Evolutionary conservation across 2,888 invertebrate species (phyloP), one percentile per base, ranked within the genome.

Genomic region (Caenorhabditis sulstoni): DNA sequence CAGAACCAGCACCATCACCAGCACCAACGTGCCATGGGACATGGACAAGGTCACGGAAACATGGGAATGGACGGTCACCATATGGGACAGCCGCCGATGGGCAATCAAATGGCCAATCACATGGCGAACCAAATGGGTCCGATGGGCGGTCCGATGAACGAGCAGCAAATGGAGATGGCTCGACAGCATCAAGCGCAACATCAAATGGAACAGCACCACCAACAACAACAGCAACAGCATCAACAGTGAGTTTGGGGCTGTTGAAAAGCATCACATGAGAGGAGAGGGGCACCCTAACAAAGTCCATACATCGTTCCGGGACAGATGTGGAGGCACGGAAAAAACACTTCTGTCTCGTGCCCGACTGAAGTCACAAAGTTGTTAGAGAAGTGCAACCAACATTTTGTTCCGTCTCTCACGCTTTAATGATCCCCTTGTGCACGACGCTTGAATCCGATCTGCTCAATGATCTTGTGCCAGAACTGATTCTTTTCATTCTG

Each of bases 141-240:
- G 14, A 71, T 70, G 68, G 37, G 35, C 5, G 50, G 39, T 1
- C 53, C 52, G 61, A 62, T 70, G 57, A 62, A 62, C 5, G 62
- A 71, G 8, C 71, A 47, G 35, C 8, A 59, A 22, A 67, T 76
- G 75, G 57, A 62, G 37, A 37, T 55, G 29, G 52, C 59, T 29
- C 3, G 29, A 22, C 62, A 55, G 22, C 71, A 71, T 44, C 73
- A 57, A 23, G 57, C 64, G 64, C 55, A 52, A 39, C 61, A 62
- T 49, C 70, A 70, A 22, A 61, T 71, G 71, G 55, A 49, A 52
- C 68, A 68, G 23, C 74, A 74, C 5, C 62, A 55, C 9, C 65
- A 65, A 35, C 73, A 58, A 22, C 75, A 62, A 62, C n/a, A 53
- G 67, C 62, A 20, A 76, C 67, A 67, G 16, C 16, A 23, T 44